Evolutionary conservation across 2,113 vertebrate species (phyloP).

Genomic region (Steatornis caripensis): DNA sequence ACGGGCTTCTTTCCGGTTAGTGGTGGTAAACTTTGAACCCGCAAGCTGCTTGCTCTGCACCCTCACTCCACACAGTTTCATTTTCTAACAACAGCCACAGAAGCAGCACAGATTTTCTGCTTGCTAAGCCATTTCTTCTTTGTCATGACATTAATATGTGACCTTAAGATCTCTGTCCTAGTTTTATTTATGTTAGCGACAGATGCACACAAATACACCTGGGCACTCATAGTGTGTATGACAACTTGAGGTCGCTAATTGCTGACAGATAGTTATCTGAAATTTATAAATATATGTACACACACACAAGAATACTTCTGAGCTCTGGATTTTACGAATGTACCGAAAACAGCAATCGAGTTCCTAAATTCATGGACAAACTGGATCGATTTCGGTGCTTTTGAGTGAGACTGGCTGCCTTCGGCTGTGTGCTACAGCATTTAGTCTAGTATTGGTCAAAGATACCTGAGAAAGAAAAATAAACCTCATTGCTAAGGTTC

Average conservation of each 20-base stretch:
- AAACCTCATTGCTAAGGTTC: background rate
- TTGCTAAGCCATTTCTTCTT: background rate
- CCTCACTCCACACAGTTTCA: background rate
- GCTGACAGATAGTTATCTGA: background rate
- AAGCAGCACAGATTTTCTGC: background rate
- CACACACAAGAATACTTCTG: rapidly evolving
- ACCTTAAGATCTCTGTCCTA: background rate
- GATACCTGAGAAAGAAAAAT: background rate
- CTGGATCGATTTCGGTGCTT: background rate
- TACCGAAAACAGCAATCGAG: rapidly evolving
- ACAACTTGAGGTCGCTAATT: background rate
- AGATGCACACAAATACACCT: background rate
- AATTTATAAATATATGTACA: background rate
- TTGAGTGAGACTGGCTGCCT: background rate
- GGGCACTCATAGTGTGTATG: background rate
- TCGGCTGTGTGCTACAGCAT: rapidly evolving
- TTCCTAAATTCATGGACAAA: rapidly evolving
- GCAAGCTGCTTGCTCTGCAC: background rate
- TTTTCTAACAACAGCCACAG: background rate
- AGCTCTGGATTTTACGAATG: rapidly evolving
- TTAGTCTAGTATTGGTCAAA: rapidly evolving
- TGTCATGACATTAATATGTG: background rate
- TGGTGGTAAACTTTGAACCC: background rate
- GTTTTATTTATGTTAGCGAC: background rate
- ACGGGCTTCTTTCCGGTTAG: background rate